Evolutionary conservation across 1,140 invertebrate genomes (phyloP).

Genomic region (Papilio polytes): DNA sequence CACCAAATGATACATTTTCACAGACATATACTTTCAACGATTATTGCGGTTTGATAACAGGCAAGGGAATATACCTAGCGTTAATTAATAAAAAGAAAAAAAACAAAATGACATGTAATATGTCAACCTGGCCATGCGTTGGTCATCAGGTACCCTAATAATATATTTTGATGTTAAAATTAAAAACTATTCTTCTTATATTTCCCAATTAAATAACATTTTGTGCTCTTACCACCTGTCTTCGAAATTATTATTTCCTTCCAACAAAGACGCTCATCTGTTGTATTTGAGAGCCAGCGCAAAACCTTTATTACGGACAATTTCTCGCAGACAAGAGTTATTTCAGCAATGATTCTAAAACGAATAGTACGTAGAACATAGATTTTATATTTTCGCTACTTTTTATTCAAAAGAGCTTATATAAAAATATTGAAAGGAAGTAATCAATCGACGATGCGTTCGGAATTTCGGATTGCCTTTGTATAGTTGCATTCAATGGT

Average conservation of each 20-base stretch:
- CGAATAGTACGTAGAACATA: not conserved
- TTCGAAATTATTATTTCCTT: not conserved
- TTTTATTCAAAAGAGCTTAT: not conserved
- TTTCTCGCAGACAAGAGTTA: not conserved
- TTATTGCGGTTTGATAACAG: not conserved
- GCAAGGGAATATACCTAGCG: not conserved
- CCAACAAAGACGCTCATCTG: not conserved
- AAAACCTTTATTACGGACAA: constrained; percentile 1
- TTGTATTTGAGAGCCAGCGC: not conserved
- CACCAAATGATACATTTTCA: not conserved
- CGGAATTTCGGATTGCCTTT: not conserved
- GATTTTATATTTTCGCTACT: not conserved
- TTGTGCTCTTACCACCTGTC: not conserved
- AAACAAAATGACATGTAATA: not conserved
- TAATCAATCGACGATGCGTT: constrained; percentile 11
- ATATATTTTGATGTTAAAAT: too few species aligned
- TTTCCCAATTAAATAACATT: not conserved
- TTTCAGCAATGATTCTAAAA: not conserved
- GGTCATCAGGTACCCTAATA: too few species aligned
- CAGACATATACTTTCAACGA: not conserved
- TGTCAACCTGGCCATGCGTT: too few species aligned
- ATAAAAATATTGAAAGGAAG: constrained; percentile 2
- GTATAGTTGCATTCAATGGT: not conserved
- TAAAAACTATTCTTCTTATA: not conserved
- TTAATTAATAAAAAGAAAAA: not conserved